Evolutionary conservation across 2,797 vertebrate species (phyloP), one percentile per base, ranked within the genome.

Genomic region (Sebastiscus albofasciatus): DNA sequence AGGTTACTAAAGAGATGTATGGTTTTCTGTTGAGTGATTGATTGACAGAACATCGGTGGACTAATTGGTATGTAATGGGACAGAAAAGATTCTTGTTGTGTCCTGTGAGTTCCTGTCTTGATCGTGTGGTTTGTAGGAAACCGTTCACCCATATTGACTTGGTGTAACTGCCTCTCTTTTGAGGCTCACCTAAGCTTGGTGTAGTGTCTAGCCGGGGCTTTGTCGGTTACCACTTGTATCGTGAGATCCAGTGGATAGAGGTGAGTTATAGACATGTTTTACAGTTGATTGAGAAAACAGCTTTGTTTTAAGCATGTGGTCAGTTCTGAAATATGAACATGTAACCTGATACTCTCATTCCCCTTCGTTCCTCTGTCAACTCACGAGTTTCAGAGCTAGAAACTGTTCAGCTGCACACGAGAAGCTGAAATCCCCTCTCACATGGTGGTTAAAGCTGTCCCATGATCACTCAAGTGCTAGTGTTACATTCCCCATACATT

Each of bases 381-480:
- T 72, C n/a, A 54, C 52, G 56, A 58, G 52, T 84, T 86, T 87
- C 79, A 76, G 46, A 61, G 16, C 22, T 72, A 27, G 22, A 82
- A 80, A 74, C 24, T 33, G 39, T 67, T 82, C 24, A 80, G n/a
- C 72, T 77, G 12, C 59, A 72, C 33, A 49, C 16, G n/a, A 79
- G 46, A 73, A 75, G 67, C 78, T 78, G 67, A 91, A 89, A 87
- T 90, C 72, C 86, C 70, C 74, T 80, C 56, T 84, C 86, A 87
- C 84, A 79, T 81, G 83, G 66, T 78, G 62, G 20, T 81, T 77
- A 84, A 90, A 87, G 80, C 81, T 73, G 83, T 89, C 84, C 55
- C 73, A 52, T 75, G 56, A 89, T 87, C 75, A 75, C 71, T 29
- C 8, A 54, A 54, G 42, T 49, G 54, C 10, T 52, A 20, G 16